Conservation (phyloP, 2,888 invertebrate genomes). For the Hanleya hanleyi region DNA sequence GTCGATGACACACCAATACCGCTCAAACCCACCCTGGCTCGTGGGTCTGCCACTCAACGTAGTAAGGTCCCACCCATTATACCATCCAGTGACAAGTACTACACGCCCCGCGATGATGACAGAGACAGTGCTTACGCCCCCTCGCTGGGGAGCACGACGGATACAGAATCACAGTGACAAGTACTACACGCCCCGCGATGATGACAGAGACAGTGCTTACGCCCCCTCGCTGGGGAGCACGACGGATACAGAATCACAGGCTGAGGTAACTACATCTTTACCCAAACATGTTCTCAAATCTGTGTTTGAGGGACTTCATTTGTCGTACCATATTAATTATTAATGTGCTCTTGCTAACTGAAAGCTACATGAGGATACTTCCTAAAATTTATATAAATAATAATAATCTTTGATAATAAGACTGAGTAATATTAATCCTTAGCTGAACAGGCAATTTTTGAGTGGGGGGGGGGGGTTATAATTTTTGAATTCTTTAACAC, state of each 20-base stretch:
- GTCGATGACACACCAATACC: conserved; percentile 66
- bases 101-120: conserved; percentile 49
- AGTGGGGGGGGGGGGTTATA: no score
- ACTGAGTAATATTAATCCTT: no score
- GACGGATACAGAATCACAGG: conserved; percentile 15
- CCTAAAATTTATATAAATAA: no score
- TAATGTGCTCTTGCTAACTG: no score
- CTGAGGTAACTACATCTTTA: no score
- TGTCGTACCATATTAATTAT: no score
- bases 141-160: conserved; percentile 51
- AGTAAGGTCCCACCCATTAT: conserved; percentile 67
- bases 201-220: conserved; percentile 63
- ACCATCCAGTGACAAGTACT: conserved; percentile 33
- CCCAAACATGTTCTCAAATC: no score
- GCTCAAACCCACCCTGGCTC: conserved; percentile 64
- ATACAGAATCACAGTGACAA: conserved; percentile 16
- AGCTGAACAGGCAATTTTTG: no score
- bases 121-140: conserved; percentile 62
- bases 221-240: conserved; percentile 55
- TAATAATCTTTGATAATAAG: no score
- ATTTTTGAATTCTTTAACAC: no score
- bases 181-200: conserved; percentile 39
- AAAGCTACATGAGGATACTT: no score
- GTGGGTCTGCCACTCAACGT: conserved; percentile 62
- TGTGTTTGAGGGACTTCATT: no score